Evolutionary conservation across 2,113 vertebrate genomes (phyloP).

Genomic region (Carassius gibelio): DNA sequence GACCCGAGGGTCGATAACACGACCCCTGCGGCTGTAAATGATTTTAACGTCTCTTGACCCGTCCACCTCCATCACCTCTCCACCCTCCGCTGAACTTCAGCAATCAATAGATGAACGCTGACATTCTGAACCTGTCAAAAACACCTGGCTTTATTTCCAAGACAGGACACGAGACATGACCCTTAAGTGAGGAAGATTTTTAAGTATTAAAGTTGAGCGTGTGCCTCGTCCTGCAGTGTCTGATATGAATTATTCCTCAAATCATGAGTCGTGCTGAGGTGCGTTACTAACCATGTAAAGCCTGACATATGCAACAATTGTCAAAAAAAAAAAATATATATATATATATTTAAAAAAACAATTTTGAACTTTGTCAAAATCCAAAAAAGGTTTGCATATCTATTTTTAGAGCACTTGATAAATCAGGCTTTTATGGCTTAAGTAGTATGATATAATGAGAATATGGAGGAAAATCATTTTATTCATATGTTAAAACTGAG

Average conservation of each 20-base stretch:
- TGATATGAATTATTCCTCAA: no score
- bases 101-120: constrained; percentile 16
- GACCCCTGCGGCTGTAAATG: neutral
- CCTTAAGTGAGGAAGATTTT: neutral
- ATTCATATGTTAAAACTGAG: no score
- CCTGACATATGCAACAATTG: no score
- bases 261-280: neutral
- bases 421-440: no score
- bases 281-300: no score
- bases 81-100: constrained; percentile 26
- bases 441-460: no score
- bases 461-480: no score
- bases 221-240: neutral
- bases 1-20: neutral
- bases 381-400: no score
- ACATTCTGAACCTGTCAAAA: neutral
- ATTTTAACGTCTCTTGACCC: constrained; percentile 28
- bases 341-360: no score
- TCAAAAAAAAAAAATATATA: no score
- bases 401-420: no score
- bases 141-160: neutral
- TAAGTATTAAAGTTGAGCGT: neutral
- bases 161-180: neutral
- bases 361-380: no score
- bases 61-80: neutral